Base-by-base conservation (phyloP, 2,113 vertebrate genomes). In the Herpetotheres cachinnans region DNA sequence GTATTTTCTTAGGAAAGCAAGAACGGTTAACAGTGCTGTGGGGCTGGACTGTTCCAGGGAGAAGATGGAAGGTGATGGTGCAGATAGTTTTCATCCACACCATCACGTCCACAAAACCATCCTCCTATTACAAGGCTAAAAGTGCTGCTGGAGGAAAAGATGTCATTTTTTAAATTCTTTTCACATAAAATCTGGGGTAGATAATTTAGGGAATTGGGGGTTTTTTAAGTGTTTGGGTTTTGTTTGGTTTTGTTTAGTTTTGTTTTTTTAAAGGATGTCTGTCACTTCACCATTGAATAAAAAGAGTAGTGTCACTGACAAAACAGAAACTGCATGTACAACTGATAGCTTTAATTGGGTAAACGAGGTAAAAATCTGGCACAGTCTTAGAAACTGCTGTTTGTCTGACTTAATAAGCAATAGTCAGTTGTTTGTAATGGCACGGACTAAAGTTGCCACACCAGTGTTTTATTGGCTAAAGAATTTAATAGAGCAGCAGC, bases 401-500 rank as follows among this genome's bases (percentile, higher is more conserved):
- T 95, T 78, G 36, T 82, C 71, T 74, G 71, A 83, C 42, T 97
- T 95, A 73, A 74, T 65, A 92, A 79, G 74, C 49, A 82, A 54
- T 16, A 11, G 65, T 86, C 67, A 66, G 11, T 74, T 89, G 46
- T 44, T 22, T 27, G 63, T 72, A 88, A 55, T 72, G 52, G 79
- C 18, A 66, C 19, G 24, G 97, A 94, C 93, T 95, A 95, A 93
- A 93, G 95, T 95, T 95, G 82, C 91, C 89, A 97, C 91, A 95
- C 36, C 47, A 89, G 72, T 96, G 71, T 73, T 94, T 67, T 76
- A 44, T 81, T 9, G 20, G 86, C 52, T 70, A 71, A 92, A 91
- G 83, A 74, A 94, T 97, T 95, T 95, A 90, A 82, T 80, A 95
- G 94, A 98, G 71, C 90, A 83, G 61, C 62, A 76, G 93, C 55